Percentiles rank a stretch among this genome's conserved stretches.
Conservation (phyloP, 2,113 vertebrate genomes). For the Hiodon tergisus region DNA sequence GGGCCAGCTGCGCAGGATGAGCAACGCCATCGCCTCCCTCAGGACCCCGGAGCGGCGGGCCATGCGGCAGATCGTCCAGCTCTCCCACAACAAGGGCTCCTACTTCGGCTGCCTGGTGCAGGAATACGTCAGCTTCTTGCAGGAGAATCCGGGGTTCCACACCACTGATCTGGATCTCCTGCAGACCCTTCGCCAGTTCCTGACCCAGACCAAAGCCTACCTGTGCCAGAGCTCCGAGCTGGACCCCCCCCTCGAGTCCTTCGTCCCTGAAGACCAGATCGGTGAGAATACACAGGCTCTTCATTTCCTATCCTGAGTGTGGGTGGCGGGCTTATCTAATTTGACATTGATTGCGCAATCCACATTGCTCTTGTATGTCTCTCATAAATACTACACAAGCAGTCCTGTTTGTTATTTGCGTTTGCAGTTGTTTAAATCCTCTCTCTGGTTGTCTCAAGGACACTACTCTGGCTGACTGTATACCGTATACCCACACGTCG, state of each 20-base stretch:
- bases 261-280: slow-evolving; percentile 92
- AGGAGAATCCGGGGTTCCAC: slow-evolving; percentile 81
- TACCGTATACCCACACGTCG: too few relatives aligned
- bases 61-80: slow-evolving; percentile 74
- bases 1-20: slow-evolving; percentile 83
- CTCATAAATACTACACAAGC: too few relatives aligned
- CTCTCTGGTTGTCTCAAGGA: too few relatives aligned
- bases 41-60: slow-evolving; percentile 86
- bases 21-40: slow-evolving; percentile 83
- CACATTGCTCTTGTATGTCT: too few relatives aligned
- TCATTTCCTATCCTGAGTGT: not conserved
- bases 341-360: too few relatives aligned
- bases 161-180: slow-evolving; percentile 83
- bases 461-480: too few relatives aligned
- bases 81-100: slow-evolving; percentile 79
- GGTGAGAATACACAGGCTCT: slow-evolving; percentile 64
- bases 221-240: slow-evolving; percentile 90
- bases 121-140: slow-evolving; percentile 87
- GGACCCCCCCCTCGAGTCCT: slow-evolving; percentile 83
- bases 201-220: slow-evolving; percentile 96
- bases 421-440: too few relatives aligned
- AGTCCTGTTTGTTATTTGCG: too few relatives aligned
- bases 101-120: slow-evolving; percentile 93
- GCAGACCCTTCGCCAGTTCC: slow-evolving; percentile 93
- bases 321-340: not conserved